Evolutionary conservation across 2,113 vertebrate species (phyloP), one percentile per base, ranked within the genome.

Genomic region (Nibea coibor): DNA sequence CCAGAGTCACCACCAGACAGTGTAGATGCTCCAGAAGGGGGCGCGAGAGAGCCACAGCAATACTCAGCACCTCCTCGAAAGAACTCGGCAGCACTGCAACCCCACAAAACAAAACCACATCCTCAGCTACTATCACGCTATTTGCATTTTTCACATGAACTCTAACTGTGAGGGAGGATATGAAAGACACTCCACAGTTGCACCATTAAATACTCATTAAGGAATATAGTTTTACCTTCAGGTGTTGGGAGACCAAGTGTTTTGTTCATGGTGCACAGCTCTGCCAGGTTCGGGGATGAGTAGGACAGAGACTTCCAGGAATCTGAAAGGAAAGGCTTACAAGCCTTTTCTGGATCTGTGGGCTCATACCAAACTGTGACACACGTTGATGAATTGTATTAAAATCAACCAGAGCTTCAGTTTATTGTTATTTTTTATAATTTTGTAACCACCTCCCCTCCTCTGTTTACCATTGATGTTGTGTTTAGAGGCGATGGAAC

Each of bases 321-420:
- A 53, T 97, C 95, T 35, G 96, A 96, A 61, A 96, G 89, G 83
- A 98, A 98, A 0, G 97, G 97, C 88, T 97, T 97, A 11, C 93
- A 92, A 22, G 97, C 97, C 82, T 97, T 97, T 84, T 95, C 94
- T 79, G 93, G 85, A 90, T 97, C 95, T 3, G 97, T 97, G 0
- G 97, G 97, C 88, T 98, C 97, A 31, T 95, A 98, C 94, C 96
- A 97, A 85, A 98, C 97, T 98, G 91, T 72, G 89, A 93, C 19
- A 89, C 72, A 90, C 45, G 89, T 19, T 24, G 16, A 48, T 47
- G 15, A 11, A 74, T 22, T n/a, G 24, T 10, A 42, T 81, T 50
- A 80, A 47, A 75, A 66, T 73, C 11, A 72, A 48, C 39, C 0
- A 68, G 50, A 56, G 24, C n/a, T 76, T 31, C 16, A 35, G 7